Evolutionary conservation across 2,113 vertebrate species (phyloP).

Genomic region (Dasyornis broadbenti): DNA sequence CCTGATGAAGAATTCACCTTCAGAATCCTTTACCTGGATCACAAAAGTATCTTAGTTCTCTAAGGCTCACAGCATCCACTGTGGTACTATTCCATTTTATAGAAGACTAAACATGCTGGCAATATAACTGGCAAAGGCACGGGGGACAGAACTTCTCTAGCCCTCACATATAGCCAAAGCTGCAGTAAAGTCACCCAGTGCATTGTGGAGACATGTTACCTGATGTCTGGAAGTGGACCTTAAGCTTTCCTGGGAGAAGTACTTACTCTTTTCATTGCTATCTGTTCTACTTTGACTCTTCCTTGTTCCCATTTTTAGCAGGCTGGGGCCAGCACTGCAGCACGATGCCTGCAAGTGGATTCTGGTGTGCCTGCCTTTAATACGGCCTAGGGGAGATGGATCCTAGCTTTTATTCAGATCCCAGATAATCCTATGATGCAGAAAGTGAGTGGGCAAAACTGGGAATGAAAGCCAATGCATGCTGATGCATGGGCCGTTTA

Average conservation of each 20-base stretch:
- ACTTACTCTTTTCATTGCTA: background rate
- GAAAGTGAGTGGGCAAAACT: conserved; percentile 30
- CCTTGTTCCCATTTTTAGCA: rapidly evolving
- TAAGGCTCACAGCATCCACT: background rate
- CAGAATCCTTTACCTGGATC: background rate
- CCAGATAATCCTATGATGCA: background rate
- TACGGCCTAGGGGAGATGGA: background rate
- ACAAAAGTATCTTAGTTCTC: background rate
- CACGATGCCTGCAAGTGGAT: background rate
- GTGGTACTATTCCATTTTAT: background rate
- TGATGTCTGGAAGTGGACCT: background rate
- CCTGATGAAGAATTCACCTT: background rate
- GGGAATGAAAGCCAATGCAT: background rate
- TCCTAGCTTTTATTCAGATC: background rate
- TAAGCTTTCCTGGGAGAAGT: background rate
- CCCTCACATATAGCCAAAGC: background rate
- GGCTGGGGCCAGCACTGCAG: background rate
- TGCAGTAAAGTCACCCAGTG: background rate
- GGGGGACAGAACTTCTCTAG: background rate
- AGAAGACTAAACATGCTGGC: background rate
- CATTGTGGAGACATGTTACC: rapidly evolving
- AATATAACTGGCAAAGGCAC: background rate
- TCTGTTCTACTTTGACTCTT: background rate
- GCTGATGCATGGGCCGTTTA: background rate
- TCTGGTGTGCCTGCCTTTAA: background rate